Evolutionary conservation across 2,113 vertebrate genomes (phyloP).

Genomic region (Lutjanus erythropterus): DNA sequence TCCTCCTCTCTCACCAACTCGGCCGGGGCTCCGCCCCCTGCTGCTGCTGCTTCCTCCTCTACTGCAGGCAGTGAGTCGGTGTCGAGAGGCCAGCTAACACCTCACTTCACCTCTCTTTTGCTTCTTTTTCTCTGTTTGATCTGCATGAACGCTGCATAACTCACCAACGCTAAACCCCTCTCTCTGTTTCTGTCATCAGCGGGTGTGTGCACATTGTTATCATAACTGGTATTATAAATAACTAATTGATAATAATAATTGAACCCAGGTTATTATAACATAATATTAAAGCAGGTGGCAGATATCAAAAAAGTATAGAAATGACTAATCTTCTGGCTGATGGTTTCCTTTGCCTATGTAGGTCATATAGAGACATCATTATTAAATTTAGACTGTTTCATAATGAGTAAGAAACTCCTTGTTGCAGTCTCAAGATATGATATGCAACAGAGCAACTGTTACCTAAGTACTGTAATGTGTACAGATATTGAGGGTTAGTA

Average conservation of each 20-base stretch:
- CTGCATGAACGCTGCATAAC: conserved; percentile 53
- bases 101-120: conserved; percentile 82
- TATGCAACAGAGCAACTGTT: no score
- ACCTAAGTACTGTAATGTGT: no score
- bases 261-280: no score
- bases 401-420: no score
- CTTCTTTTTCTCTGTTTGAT: conserved; percentile 20
- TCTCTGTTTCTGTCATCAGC: background rate
- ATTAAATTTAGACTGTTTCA: no score
- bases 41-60: conserved; percentile 91
- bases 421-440: no score
- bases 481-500: no score
- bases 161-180: background rate
- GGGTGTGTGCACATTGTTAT: conserved; percentile 54
- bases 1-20: conserved; percentile 94
- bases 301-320: no score
- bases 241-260: background rate
- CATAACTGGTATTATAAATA: background rate
- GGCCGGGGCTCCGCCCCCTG: conserved; percentile 88
- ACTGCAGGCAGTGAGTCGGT: conserved; percentile 97
- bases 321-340: no score
- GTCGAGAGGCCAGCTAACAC: conserved; percentile 84
- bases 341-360: no score
- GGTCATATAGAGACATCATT: no score
- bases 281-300: no score